Evolutionary conservation across 1,140 invertebrate genomes (phyloP), one percentile per base, ranked within the genome.

Genomic region (Drosophila sechellia): DNA sequence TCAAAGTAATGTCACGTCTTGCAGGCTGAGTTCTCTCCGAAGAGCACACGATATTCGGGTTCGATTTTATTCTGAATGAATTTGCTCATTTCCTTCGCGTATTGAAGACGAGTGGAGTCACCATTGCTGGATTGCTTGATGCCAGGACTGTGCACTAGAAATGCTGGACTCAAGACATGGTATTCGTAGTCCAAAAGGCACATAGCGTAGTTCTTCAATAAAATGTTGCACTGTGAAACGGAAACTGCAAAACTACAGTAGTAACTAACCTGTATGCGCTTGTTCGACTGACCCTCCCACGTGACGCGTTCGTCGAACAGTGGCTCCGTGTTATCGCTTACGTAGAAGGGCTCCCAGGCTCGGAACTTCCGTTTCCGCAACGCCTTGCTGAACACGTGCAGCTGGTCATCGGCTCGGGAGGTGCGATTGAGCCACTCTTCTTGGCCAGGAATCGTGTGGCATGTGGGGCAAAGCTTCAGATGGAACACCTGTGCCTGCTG

Each of bases 291-390:
- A 22, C 96, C 96, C 86, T 97, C 96, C 96, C 96, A 97, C 77
- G 95, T 96, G 31, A 97, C 94, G 73, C 96, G 93, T 91, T 97
- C 96, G 79, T 98, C 97, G 86, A 98, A 98, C 34, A 96, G 92
- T 0, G 97, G 97, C 76, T 98, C 97, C 13, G 94, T 93, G 90
- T 97, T 96, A 1, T 96, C 97, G 25, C 96, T 96, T 49, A 97
- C 96, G 81, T 96, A 97, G 83, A 97, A 97, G 1, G 97, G 97
- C 90, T 98, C 97, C 97, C 97, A 98, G 79, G 96, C 95, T 5
- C 95, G 93, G 80, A 95, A 96, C 45, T 94, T 94, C 5, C 95
- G 95, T 13, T 93, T 94, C 20, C 97, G 93, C 78, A 97, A 96
- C 0, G 96, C 95, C 3, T 96, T 94, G 75, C 96, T 95, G 90